Evolutionary conservation across 2,113 vertebrate species (phyloP).

Genomic region (Cinclus cinclus): DNA sequence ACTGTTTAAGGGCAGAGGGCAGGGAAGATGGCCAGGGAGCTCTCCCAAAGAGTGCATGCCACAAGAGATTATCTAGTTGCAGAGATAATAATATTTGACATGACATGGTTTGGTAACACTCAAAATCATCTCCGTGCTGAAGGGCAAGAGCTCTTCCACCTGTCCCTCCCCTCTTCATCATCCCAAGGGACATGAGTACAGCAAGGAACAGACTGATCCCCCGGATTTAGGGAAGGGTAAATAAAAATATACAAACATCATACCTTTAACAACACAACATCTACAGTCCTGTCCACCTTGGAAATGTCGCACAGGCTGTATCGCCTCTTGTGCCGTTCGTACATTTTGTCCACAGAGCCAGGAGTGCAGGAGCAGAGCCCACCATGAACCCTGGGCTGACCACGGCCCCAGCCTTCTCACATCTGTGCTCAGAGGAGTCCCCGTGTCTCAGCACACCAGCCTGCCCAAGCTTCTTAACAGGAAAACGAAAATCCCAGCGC

Average conservation of each 20-base stretch:
- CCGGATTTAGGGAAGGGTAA: not conserved
- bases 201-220: rapidly evolving
- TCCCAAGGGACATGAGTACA: rapidly evolving
- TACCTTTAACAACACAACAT: slow-evolving; percentile 97
- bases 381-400: slow-evolving; percentile 61
- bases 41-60: not conserved
- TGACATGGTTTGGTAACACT: not conserved
- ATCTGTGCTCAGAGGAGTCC: slow-evolving; percentile 71
- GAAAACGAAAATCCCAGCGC: slow-evolving; percentile 47
- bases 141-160: not conserved
- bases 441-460: slow-evolving; percentile 57
- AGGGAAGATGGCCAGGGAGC: not conserved
- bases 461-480: slow-evolving; percentile 58
- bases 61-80: not conserved
- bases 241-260: not conserved
- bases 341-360: slow-evolving; percentile 81
- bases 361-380: slow-evolving; percentile 56
- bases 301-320: slow-evolving; percentile 91
- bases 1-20: not conserved
- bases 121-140: not conserved
- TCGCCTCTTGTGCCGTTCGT: slow-evolving; percentile 93
- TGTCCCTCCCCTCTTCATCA: not conserved
- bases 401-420: slow-evolving; percentile 68
- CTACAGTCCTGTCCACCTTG: slow-evolving; percentile 87
- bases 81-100: not conserved